These are phyloP conservation scores for Zaprionus tsacasi DNA, from an alignment of 1,140 invertebrate genomes.

Conservation along the genomic window DNA sequence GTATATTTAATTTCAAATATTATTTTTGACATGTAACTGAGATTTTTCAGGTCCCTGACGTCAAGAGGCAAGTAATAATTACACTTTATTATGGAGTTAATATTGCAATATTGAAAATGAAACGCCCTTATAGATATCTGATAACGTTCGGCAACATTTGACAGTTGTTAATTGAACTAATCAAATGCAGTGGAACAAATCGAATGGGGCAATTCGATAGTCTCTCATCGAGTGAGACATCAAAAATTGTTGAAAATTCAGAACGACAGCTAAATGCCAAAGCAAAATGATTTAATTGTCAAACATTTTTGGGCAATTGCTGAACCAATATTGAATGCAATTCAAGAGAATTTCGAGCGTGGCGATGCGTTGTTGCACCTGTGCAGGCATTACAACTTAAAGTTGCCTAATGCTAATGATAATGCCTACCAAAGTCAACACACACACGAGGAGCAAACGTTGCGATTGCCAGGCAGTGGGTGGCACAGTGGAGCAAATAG, in stretches of 20 bases:
- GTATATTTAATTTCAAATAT: not conserved
- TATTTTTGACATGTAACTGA: not conserved
- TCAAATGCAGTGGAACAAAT: not conserved
- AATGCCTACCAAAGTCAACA: conserved; percentile 78
- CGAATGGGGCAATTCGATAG: not conserved
- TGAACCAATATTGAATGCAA: conserved; percentile 63
- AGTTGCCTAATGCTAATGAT: conserved; percentile 76
- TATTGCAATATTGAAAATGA: not conserved
- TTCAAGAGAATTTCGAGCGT: conserved; percentile 19
- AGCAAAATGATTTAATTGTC: conserved; percentile 59
- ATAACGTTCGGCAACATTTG: not conserved
- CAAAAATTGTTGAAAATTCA: not conserved
- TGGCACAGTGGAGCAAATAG: not conserved
- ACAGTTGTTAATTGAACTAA: not conserved
- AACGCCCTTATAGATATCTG: not conserved
- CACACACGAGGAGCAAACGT: conserved; percentile 34
- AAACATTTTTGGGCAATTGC: conserved; percentile 64
- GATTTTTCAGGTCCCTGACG: not conserved
- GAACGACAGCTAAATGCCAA: conserved; percentile 22
- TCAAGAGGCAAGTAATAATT: not conserved
- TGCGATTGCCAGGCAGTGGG: conserved; percentile 22
- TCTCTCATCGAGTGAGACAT: conserved; percentile 1
- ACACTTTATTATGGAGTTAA: not conserved
- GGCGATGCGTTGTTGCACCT: conserved; percentile 5
- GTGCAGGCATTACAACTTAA: conserved; percentile 62